Base-by-base conservation (phyloP, 2,113 vertebrate genomes). In the Aphelocoma coerulescens region DNA sequence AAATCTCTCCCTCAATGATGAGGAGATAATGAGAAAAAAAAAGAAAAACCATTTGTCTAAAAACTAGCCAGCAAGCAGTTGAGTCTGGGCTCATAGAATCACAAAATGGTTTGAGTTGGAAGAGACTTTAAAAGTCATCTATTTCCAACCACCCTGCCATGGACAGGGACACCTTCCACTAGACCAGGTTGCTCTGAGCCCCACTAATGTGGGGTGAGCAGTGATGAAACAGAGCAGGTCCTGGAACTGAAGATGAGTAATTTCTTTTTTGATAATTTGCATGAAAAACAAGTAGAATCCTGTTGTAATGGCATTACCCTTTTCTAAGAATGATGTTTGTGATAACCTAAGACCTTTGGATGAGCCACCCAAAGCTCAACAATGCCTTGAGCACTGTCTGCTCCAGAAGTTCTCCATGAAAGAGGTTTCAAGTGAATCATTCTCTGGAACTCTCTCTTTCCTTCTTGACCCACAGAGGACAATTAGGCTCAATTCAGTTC, bases 1-100 rank as follows among this genome's bases (percentile, higher is more conserved):
- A 71, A 84, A 55, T 46, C 18, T n/a, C 11, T 76, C 16, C 6
- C 20, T 9, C 1, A 27, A 0, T 52, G 5, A 1, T 55, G 55
- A 59, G 26, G 8, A 23, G 22, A 73, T 73, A 73, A 54, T 55
- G 39, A 62, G 26, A 3, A 51, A 68, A 22, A 83, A 35, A 5
- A 11, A 41, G 5, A 16, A 72, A 57, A 10, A 7, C 0, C 9
- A 26, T 82, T 84, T 83, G 5, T 67, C 35, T 69, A 8, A 74
- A 88, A 93, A 19, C 8, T 44, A 48, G 3, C 48, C 11, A 55
- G 14, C 21, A 80, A 15, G 32, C 24, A 44, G 2, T 9, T 69
- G 32, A 43, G 26, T 19, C 37, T 69, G 22, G 15, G 12, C 13
- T 69, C 21, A 41, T 6, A n/a, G 48, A 79, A 33, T 17, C 49